A percentile compares a stretch with the other conserved stretches of the same genome.
These are phyloP conservation scores for Plestiodon gilberti DNA, from an alignment of 2,113 vertebrate species.

Conservation along the genomic window DNA sequence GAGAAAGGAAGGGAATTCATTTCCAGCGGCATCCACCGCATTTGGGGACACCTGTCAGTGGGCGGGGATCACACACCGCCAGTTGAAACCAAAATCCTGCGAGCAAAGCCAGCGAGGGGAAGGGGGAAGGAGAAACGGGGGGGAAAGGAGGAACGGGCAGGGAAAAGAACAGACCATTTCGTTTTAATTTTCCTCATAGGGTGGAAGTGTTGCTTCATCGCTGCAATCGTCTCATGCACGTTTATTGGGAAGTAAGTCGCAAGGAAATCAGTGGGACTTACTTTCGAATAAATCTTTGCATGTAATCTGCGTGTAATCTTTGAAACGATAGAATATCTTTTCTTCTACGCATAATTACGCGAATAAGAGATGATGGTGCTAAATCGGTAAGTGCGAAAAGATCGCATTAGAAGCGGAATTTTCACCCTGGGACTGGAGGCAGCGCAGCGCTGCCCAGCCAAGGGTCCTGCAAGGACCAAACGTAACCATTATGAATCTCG, in stretches of 20 bases:
- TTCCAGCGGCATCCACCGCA: neutral
- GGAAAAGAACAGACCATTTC: neutral
- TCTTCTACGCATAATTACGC: neutral
- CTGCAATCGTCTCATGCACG: no score
- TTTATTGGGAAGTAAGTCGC: neutral
- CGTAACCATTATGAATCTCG: neutral
- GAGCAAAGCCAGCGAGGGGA: neutral
- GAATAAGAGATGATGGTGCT: neutral
- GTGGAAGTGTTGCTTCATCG: neutral
- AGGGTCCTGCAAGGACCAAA: neutral
- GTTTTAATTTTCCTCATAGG: neutral
- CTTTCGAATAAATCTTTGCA: no score
- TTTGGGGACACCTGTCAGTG: conserved; percentile 55
- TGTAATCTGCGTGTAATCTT: neutral
- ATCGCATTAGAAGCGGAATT: neutral
- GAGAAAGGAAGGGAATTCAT: neutral
- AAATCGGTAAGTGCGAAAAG: neutral
- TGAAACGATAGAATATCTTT: neutral
- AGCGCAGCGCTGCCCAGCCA: neutral
- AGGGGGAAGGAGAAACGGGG: no score
- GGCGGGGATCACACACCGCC: conserved; percentile 18
- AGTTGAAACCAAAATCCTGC: neutral
- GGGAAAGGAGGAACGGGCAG: neutral
- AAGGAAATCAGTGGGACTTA: neutral
- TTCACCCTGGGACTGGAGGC: neutral